Base-by-base conservation (phyloP, 2,797 vertebrate genomes). In the Pteropus rufus region DNA sequence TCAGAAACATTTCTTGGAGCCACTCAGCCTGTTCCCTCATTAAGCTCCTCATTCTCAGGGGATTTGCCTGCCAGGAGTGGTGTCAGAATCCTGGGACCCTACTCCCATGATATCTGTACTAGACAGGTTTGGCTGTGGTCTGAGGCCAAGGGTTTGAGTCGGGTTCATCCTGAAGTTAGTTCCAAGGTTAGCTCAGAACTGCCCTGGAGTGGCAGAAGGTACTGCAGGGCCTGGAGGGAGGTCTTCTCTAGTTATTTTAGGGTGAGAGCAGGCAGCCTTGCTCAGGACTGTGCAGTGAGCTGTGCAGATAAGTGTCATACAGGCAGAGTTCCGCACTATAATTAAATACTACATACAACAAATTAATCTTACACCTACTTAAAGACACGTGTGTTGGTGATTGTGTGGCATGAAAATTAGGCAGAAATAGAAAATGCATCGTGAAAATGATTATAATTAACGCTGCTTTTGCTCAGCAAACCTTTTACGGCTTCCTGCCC, bases 311-410 rank as follows among this genome's bases (percentile, higher is more conserved):
- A 31, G 14, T 0, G 0, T 72, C 80, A 16, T 1, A 5, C 18
- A 15, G 52, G 41, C 62, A 58, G 34, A 79, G 24, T 19, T 69
- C n/a, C 39, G 86, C 0, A 2, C 67, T 75, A 52, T 49, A 5
- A 64, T 81, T 31, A 82, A 84, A 16, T n/a, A 24, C 44, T 23
- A 21, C 16, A 0, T 0, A 26, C 36, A 65, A 21, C 39, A 49
- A 44, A 41, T 36, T 52, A 64, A 11, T 49, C 72, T 46, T 58
- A 76, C 73, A 15, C 46, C 36, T 56, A 31, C 70, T 18, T 26
- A 64, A 44, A 64, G 65, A 52, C 1, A 7, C 1, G 0, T 2
- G 65, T 16, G 9, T 24, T 24, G 46, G 65, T 0, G 1, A n/a
- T 3, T 26, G 75, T 29, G 18, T 0, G 0, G 70, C 8, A 0